A percentile compares a stretch with the other conserved stretches of the same genome.
phyloP scores from a whole-genome alignment of 2,797 vertebrate genomes.

The Lacerta viridis region DNA sequence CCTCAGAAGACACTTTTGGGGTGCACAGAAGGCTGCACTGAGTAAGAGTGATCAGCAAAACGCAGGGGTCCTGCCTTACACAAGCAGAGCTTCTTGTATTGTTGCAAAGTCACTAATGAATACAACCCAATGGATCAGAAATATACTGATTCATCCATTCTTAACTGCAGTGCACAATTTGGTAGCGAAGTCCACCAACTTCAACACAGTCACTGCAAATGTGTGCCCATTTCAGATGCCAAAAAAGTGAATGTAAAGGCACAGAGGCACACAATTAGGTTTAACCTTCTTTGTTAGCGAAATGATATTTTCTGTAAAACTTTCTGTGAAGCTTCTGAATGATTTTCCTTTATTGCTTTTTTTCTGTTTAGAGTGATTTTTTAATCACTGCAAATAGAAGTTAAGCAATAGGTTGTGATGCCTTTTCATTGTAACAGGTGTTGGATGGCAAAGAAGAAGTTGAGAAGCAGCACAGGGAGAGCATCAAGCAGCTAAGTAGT shows the following conservation, averaged over 20 bases:
- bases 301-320: accelerated
- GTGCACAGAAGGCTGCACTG: too few species aligned
- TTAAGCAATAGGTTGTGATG: not conserved
- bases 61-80: too few species aligned
- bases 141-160: not conserved
- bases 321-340: not conserved
- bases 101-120: not conserved
- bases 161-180: not conserved
- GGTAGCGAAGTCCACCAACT: not conserved
- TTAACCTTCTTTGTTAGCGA: not conserved
- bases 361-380: not conserved
- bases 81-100: too few species aligned
- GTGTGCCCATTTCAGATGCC: not conserved
- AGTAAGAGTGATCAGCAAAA: too few species aligned
- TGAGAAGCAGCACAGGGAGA: constrained; percentile 96
- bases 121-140: not conserved
- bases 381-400: not conserved
- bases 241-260: not conserved
- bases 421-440: constrained; percentile 79
- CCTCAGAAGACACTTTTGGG: too few species aligned
- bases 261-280: not conserved
- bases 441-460: constrained; percentile 97
- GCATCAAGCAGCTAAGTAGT: constrained; percentile 92
- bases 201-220: not conserved
- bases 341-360: not conserved